These are phyloP conservation scores for Agrotis ipsilon DNA, from an alignment of 2,888 invertebrate species.

Conservation along the genomic window DNA sequence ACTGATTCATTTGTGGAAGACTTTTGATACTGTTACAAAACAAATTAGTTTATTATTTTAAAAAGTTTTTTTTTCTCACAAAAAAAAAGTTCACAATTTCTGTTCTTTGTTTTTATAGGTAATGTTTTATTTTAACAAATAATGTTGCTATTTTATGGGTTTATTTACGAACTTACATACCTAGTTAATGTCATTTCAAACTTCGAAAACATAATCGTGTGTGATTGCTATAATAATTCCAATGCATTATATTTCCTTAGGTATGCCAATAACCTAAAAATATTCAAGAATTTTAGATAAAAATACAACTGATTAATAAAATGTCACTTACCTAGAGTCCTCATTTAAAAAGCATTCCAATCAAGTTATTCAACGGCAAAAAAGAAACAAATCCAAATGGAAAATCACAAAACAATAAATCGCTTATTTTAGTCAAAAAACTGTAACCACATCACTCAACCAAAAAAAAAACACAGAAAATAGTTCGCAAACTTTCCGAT, in stretches of 20 bases:
- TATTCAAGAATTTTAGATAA: neutral
- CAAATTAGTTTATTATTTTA: too few species aligned
- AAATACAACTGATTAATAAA: neutral
- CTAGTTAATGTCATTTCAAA: too few species aligned
- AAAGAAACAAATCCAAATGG: constrained; percentile 38
- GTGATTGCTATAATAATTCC: too few species aligned
- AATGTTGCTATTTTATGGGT: too few species aligned
- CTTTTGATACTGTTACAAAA: too few species aligned
- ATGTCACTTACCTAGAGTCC: constrained; percentile 44
- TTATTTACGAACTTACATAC: neutral
- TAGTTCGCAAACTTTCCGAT: constrained; percentile 56
- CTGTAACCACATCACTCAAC: constrained; percentile 45
- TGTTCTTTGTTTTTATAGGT: too few species aligned
- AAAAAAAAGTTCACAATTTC: too few species aligned
- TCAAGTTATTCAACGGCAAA: constrained; percentile 11
- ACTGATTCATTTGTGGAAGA: neutral
- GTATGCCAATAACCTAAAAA: neutral
- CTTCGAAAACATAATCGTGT: too few species aligned
- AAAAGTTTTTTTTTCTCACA: too few species aligned
- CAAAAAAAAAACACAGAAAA: constrained; percentile 31
- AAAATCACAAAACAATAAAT: constrained; percentile 32
- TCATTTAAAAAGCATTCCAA: constrained; percentile 45
- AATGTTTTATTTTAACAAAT: too few species aligned
- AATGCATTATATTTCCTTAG: too few species aligned
- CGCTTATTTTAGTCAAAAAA: constrained; percentile 11